Conservation (phyloP, 2,113 vertebrate genomes). For the Saguinus midas region DNA sequence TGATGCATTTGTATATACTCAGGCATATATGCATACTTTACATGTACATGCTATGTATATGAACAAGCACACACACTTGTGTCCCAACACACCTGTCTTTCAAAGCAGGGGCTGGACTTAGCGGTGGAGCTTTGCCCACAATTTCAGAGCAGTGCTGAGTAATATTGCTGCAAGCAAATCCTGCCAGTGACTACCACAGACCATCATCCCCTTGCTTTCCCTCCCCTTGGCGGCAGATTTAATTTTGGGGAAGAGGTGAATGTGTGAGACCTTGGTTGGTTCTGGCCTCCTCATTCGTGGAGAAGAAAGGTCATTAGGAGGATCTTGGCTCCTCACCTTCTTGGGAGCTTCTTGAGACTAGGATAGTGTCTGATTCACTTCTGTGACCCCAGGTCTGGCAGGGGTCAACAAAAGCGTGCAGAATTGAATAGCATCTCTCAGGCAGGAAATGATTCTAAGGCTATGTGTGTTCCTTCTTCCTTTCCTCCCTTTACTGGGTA, state of each 20-base stretch:
- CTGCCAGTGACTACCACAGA: not conserved
- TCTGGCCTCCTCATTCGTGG: not conserved
- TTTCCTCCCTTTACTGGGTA: not conserved
- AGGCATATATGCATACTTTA: not conserved
- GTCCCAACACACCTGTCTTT: conserved; percentile 12
- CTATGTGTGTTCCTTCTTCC: not conserved
- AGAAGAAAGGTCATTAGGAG: not conserved
- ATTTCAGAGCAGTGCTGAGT: conserved; percentile 3
- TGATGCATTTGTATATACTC: not conserved
- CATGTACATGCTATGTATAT: not conserved
- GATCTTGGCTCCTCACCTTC: not conserved
- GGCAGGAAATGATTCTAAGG: not conserved
- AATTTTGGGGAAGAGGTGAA: not conserved
- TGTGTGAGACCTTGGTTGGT: not conserved
- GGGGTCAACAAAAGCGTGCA: not conserved
- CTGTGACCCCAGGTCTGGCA: not conserved
- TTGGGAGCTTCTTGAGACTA: not conserved
- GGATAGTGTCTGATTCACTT: not conserved
- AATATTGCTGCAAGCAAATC: not conserved
- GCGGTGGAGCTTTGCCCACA: conserved; percentile 4
- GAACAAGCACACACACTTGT: no score
- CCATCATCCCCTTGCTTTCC: not conserved
- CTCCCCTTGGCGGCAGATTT: not conserved
- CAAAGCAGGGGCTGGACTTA: conserved; percentile 4
- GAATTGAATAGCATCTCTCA: not conserved